Base-by-base conservation (phyloP, 2,888 invertebrate species). In the Hydroisotoma schaefferi region DNA sequence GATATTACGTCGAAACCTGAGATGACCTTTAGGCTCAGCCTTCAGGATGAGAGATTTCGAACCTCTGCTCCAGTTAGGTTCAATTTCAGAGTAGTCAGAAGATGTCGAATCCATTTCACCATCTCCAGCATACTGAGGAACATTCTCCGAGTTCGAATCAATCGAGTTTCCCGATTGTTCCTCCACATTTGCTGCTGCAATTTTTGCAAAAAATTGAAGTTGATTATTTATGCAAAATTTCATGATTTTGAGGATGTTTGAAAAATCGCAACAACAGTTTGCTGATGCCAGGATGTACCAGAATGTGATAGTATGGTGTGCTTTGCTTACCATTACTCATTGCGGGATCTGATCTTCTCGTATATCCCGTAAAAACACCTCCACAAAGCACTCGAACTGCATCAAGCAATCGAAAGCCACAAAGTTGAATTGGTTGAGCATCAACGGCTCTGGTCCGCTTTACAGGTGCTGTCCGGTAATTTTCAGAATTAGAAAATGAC, bases 371-470 rank as follows among this genome's bases (percentile, higher is more conserved):
- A 23, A 49, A 57, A 4, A 55, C 58, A 25, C 56, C 54, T 0
- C 59, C 57, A 28, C 67, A 67, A 27, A 67, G 33, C 4, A 33
- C 44, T n/a, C 61, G 23, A 0, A 67, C 54, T 2, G 61, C 61
- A n/a, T 67, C 61, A 5, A 67, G 57, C 1, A 67, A 49, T 18
- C 67, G 56, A 23, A 48, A 57, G 5, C 63, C 63, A 43, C 67
- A 67, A 12, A 67, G 54, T 29, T 67, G 63, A n/a, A 67, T 57
- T 1, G 65, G 59, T 18, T 59, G 55, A 22, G 6, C 46, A 6
- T 6, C 22, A 23, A 25, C 6, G 6, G 46, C 20, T 8, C 46
- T 3, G 6, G 46, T 15, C 25, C 46, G 12, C 25, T 23, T 10
- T 6, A 6, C 46, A 46, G 46, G 6, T 4, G 25, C 23, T 8